These are phyloP conservation scores for Leptopilina syphax DNA, from an alignment of 2,888 invertebrate genomes.

Conservation along the genomic window DNA sequence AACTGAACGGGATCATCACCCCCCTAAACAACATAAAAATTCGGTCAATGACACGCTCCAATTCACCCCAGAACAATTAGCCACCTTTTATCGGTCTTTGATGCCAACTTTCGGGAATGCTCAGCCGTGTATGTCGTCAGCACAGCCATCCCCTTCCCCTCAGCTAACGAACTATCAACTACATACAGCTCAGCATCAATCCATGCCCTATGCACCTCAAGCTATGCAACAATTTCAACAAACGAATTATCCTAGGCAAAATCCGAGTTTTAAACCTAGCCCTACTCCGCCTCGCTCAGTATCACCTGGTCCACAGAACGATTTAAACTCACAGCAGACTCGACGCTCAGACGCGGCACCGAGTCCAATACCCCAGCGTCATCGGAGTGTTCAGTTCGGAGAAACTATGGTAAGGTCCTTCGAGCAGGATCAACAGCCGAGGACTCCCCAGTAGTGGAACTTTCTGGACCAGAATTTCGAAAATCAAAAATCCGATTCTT, in stretches of 20 bases:
- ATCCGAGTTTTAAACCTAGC: neutral
- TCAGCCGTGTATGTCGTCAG: neutral
- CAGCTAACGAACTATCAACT: neutral
- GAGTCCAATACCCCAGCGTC: neutral
- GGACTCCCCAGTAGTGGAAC: neutral
- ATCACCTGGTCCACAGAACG: neutral
- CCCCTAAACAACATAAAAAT: no score
- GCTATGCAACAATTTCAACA: neutral
- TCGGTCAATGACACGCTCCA: neutral
- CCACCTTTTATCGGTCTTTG: neutral
- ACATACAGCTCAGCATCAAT: no score
- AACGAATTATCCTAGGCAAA: neutral
- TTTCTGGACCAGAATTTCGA: neutral
- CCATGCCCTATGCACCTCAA: neutral
- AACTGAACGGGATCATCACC: neutral
- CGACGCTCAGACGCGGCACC: neutral
- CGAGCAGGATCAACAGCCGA: neutral
- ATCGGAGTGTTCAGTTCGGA: neutral
- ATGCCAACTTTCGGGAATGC: neutral
- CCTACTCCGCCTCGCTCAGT: neutral
- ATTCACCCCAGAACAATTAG: neutral
- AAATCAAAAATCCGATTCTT: neutral
- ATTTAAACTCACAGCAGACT: neutral
- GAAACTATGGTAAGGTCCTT: neutral
- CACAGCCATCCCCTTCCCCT: neutral